Evolutionary conservation across 2,113 vertebrate species (phyloP).

Genomic region (Rhipidura dahli): DNA sequence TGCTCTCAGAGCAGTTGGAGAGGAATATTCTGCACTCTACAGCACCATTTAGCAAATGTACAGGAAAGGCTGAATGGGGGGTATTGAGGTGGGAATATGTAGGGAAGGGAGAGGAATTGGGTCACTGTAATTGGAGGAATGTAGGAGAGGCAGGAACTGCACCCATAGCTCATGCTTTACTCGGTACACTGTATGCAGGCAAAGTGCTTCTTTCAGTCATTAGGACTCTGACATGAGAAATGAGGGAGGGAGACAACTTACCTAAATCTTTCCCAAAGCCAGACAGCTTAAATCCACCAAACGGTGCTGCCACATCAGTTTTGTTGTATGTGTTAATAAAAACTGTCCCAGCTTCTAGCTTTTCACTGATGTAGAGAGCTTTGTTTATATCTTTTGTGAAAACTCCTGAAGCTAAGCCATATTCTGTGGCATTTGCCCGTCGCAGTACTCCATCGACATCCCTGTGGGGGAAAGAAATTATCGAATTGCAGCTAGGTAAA

Average conservation of each 20-base stretch:
- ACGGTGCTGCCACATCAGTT: constrained; percentile 93
- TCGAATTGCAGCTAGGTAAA: not conserved
- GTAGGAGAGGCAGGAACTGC: not conserved
- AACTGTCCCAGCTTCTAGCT: constrained; percentile 92
- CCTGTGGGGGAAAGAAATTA: constrained; percentile 57
- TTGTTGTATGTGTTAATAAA: constrained; percentile 99
- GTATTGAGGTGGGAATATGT: not conserved
- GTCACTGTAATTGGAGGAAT: not conserved
- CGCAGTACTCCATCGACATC: constrained; percentile 88
- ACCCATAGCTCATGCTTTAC: not conserved
- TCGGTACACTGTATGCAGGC: not conserved
- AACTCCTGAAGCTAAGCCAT: constrained; percentile 92
- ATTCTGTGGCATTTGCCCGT: constrained; percentile 91
- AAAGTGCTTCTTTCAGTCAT: not conserved
- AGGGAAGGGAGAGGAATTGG: not conserved
- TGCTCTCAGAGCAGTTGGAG: not conserved
- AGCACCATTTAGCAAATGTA: not conserved
- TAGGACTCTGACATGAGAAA: not conserved
- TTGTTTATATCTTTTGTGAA: constrained; percentile 95
- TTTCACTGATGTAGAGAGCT: constrained; percentile 94
- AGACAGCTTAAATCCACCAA: constrained; percentile 96
- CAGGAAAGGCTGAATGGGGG: not conserved
- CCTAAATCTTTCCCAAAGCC: constrained; percentile 98
- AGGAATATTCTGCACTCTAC: not conserved
- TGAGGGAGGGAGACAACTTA: constrained; percentile 32